phyloP scores from a whole-genome alignment of 1,140 invertebrate species.

The Brachionus paranguensis region DNA sequence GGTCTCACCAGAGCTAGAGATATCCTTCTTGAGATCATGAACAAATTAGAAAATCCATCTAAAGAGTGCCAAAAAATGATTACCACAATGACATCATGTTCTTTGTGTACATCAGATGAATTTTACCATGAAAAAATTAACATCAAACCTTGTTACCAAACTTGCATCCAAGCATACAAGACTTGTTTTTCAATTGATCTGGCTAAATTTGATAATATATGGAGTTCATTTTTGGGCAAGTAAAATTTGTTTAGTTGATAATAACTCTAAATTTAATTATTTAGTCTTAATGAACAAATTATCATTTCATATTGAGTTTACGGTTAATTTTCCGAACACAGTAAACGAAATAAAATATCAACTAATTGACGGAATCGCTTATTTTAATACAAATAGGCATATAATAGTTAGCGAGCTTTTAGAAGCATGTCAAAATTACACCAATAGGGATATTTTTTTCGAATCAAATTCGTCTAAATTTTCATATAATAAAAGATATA shows the following conservation, averaged over 20 bases:
- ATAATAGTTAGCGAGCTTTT: neutral
- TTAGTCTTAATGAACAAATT: slow-evolving; percentile 13
- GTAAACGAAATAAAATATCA: slow-evolving; percentile 14
- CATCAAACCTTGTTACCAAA: neutral
- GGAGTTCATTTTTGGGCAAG: neutral
- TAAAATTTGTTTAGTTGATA: neutral
- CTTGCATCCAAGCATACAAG: neutral
- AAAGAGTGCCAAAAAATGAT: neutral
- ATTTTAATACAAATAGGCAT: neutral
- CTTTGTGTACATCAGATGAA: neutral
- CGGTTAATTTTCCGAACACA: neutral
- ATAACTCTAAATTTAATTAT: no score
- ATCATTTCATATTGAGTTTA: slow-evolving; percentile 3
- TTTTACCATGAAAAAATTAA: neutral
- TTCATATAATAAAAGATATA: neutral
- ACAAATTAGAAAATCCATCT: neutral
- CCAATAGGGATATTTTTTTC: neutral
- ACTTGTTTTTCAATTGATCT: neutral
- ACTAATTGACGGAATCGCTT: neutral
- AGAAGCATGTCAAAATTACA: neutral
- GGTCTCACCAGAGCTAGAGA: slow-evolving; percentile 5
- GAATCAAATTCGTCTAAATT: neutral
- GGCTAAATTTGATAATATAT: neutral
- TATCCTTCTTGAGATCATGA: neutral
- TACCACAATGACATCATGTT: neutral